Base-by-base conservation (phyloP, 2,113 vertebrate species). In the Thalassoma bifasciatum region DNA sequence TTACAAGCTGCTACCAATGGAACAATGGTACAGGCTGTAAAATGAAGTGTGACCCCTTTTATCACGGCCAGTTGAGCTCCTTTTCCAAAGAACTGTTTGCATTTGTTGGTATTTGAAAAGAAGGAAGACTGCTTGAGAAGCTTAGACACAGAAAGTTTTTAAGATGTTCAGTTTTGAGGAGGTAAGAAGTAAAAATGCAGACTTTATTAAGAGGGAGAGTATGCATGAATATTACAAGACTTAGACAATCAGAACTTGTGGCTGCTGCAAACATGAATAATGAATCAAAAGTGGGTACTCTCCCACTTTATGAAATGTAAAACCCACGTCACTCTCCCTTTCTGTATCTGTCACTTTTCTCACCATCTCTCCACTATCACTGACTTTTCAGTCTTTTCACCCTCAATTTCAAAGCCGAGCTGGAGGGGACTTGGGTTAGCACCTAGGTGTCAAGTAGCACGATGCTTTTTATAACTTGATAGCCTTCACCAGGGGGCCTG, bases 391-490 rank as follows among this genome's bases (percentile, higher is more conserved):
- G 24, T 79, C 42, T 72, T 62, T 66, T 49, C 72, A 46, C 44
- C 22, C 34, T 74, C 30, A 4, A 4, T 82, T 73, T 60, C 64
- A 79, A 85, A 88, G 83, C 50, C 42, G 14, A 67, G 79, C 84
- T 79, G 71, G 79, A 79, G 86, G 88, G 88, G 74, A 74, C 74
- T 52, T 68, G 57, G 66, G 78, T 69, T 86, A 70, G 77, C 56
- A 13, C 80, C 80, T 51, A 56, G 71, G 88, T 89, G 82, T 90
- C 91, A 81, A 30, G 74, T 90, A 72, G 88, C 88, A 80, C 59
- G 1, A 66, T 75, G 72, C 75, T 88, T 88, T 89, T 89, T 83
- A 89, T 68, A 86, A 87, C 67, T 81, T 86, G 86, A 90, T 90
- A 91, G 86, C 71, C 70, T 71, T 87, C 83, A 86, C 85, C 81